Percentiles rank a stretch among this genome's conserved stretches.
Conservation (phyloP, 2,797 vertebrate species). For the Silurus lanzhouensis region DNA sequence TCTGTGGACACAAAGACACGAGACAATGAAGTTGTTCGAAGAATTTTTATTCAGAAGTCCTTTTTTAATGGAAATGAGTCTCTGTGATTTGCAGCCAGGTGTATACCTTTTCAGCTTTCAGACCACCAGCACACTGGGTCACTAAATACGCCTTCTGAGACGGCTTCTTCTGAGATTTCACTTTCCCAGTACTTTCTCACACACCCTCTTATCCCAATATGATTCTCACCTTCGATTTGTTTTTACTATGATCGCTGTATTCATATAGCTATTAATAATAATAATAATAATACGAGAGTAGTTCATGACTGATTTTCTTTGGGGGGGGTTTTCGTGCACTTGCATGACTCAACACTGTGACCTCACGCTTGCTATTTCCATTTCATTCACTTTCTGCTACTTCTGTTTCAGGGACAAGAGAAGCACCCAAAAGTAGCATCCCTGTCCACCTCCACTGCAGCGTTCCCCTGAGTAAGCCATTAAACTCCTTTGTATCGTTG, state of each 20-base stretch:
- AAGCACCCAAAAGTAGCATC: slow-evolving; percentile 26
- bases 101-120: background rate
- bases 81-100: background rate
- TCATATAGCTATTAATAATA: background rate
- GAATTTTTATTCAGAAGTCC: background rate
- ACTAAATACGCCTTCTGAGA: background rate
- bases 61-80: slow-evolving; percentile 11
- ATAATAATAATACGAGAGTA: background rate
- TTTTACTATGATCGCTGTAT: background rate
- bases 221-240: background rate
- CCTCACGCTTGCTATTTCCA: background rate
- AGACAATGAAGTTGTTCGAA: background rate
- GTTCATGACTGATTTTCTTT: background rate
- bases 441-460: slow-evolving; percentile 39
- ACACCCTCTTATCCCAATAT: background rate
- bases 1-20: background rate
- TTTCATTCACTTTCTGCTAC: background rate
- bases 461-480: background rate
- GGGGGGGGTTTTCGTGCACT: background rate
- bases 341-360: background rate
- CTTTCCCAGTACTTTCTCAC: background rate
- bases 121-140: background rate
- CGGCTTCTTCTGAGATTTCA: background rate
- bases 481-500: slow-evolving; percentile 30
- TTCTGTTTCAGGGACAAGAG: background rate